phyloP scores from a whole-genome alignment of 53 echinoderm and acorn worm species.

The Antedon mediterranea region DNA sequence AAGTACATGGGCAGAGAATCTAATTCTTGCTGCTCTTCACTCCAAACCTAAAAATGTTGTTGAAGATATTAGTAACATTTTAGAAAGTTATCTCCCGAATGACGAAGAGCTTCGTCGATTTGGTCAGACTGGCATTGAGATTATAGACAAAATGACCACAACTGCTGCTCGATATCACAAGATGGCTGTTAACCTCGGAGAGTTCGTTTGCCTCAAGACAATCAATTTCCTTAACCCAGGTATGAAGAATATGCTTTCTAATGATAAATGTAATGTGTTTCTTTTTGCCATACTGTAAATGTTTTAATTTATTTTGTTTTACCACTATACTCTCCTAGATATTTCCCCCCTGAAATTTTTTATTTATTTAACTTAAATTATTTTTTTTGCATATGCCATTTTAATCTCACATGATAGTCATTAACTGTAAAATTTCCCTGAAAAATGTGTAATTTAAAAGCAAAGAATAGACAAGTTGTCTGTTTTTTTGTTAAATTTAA shows the following conservation, averaged over 20 bases:
- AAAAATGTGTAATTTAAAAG: too few relatives aligned
- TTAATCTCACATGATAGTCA: not conserved
- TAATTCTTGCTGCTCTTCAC: constrained; percentile 55
- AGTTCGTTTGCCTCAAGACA: constrained; percentile 72
- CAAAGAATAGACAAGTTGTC: too few relatives aligned
- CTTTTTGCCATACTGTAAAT: too few relatives aligned
- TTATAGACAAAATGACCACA: constrained; percentile 58
- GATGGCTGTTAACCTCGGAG: constrained; percentile 65
- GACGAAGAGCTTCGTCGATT: constrained; percentile 89
- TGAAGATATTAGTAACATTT: constrained; percentile 36
- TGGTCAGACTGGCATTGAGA: constrained; percentile 80
- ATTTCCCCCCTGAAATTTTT: too few relatives aligned
- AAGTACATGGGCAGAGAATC: constrained; percentile 64
- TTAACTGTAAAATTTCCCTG: too few relatives aligned
- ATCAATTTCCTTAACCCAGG: constrained; percentile 97
- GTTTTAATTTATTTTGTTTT: too few relatives aligned
- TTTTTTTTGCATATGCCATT: too few relatives aligned
- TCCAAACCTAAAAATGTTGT: constrained; percentile 63
- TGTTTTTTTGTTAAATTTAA: too few relatives aligned
- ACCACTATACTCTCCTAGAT: too few relatives aligned
- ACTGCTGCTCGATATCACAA: constrained; percentile 48
- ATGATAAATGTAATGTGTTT: too few relatives aligned
- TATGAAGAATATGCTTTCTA: not conserved
- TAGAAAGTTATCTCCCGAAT: constrained; percentile 65
- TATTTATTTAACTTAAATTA: too few relatives aligned